phyloP scores from a whole-genome alignment of 1,140 invertebrate species.

The Acarapis woodi region DNA sequence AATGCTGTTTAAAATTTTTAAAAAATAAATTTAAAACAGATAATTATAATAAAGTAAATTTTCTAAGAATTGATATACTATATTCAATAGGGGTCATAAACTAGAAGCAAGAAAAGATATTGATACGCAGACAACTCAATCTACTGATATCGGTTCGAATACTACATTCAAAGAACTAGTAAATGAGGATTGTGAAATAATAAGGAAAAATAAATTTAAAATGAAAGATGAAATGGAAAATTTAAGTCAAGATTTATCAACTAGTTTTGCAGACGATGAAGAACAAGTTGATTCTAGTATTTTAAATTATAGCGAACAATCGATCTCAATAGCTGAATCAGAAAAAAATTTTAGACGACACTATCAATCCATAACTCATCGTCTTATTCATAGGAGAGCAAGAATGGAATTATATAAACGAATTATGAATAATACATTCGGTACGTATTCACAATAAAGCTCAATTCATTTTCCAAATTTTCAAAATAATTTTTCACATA shows the following conservation, averaged over 20 bases:
- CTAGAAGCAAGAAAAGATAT: not conserved
- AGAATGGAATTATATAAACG: constrained; percentile 63
- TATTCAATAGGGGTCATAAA: no score
- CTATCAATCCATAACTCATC: constrained; percentile 54
- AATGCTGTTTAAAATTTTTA: constrained; percentile 14
- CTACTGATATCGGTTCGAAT: no score
- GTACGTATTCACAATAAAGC: constrained; percentile 24
- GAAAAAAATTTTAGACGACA: constrained; percentile 54
- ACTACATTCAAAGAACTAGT: no score
- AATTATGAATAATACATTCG: constrained; percentile 47
- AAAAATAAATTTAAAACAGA: no score
- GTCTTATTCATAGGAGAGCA: constrained; percentile 66
- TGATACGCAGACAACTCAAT: not conserved
- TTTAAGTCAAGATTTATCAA: no score
- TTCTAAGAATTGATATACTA: no score
- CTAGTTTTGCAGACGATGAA: no score
- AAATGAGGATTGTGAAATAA: not conserved
- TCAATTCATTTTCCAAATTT: not conserved
- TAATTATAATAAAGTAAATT: no score
- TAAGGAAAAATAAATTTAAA: no score
- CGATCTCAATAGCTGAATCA: constrained; percentile 26
- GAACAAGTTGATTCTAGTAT: not conserved
- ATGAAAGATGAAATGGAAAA: no score
- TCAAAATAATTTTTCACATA: not conserved
- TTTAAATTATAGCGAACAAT: not conserved